Conservation (phyloP, 2,888 invertebrate species). For the Dolichopus griseipennis region DNA sequence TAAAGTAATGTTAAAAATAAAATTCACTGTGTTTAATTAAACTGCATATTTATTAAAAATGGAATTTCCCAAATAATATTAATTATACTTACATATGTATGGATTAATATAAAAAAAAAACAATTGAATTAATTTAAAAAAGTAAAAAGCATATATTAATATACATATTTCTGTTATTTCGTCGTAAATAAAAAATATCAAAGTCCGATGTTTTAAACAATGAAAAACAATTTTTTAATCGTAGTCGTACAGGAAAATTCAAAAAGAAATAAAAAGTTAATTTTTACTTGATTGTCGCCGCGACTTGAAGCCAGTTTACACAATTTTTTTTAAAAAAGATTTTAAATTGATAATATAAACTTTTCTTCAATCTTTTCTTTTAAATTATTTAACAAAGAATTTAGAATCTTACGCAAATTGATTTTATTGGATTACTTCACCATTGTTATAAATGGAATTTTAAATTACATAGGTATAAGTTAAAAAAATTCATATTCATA, state of each 20-base stretch:
- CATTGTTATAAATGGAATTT: neutral
- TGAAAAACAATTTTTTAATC: neutral
- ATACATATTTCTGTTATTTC: neutral
- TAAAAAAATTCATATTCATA: too few relatives aligned
- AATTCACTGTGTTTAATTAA: neutral
- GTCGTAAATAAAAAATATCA: neutral
- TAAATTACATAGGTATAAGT: too few relatives aligned
- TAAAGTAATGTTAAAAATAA: neutral
- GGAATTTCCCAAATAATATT: neutral
- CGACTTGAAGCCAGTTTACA: too few relatives aligned
- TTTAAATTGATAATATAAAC: too few relatives aligned
- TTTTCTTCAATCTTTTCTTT: neutral
- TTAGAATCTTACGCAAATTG: neutral
- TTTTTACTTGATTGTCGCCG: neutral
- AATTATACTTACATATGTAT: neutral
- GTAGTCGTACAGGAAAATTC: neutral
- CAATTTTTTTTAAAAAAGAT: too few relatives aligned
- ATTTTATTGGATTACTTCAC: neutral
- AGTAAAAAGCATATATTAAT: neutral
- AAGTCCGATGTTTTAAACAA: neutral
- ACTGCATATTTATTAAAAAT: too few relatives aligned
- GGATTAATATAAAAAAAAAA: neutral
- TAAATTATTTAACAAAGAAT: neutral
- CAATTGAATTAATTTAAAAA: neutral
- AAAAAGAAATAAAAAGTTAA: neutral